These are phyloP conservation scores for Harpegnathos saltator DNA, from an alignment of 1,140 invertebrate genomes.

Conservation along the genomic window DNA sequence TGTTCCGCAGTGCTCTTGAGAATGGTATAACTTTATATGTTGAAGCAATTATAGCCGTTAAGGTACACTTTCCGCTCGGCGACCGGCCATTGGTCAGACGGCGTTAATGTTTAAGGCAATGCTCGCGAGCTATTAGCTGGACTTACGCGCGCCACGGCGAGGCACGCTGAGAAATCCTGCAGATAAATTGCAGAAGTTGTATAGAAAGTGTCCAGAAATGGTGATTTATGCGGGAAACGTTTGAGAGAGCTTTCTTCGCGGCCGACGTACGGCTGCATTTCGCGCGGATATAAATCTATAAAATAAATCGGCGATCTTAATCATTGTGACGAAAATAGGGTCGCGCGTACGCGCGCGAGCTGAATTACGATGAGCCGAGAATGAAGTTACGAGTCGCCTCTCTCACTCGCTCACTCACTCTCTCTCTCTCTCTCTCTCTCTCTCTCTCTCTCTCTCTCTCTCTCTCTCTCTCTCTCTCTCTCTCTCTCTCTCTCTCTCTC, in stretches of 20 bases:
- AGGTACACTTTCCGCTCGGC: too few relatives aligned
- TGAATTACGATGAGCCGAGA: constrained; percentile 55
- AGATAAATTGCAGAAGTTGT: constrained; percentile 35
- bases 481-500: too few relatives aligned
- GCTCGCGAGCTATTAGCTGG: background rate
- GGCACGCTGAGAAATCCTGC: background rate
- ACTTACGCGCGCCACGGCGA: background rate
- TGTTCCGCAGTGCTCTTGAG: too few relatives aligned
- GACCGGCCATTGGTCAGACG: too few relatives aligned
- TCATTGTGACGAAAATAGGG: constrained; percentile 58
- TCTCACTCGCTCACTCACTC: too few relatives aligned
- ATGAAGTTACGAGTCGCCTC: constrained; percentile 31
- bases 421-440: constrained; percentile 3
- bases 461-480: too few relatives aligned
- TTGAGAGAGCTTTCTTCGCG: constrained; percentile 26
- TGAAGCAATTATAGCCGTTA: too few relatives aligned
- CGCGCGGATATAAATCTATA: constrained; percentile 51
- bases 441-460: too few relatives aligned
- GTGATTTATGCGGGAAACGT: constrained; percentile 28
- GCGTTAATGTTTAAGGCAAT: background rate
- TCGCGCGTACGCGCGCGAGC: constrained; percentile 21
- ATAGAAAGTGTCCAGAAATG: constrained; percentile 7
- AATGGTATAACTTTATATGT: too few relatives aligned
- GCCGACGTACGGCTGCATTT: constrained; percentile 40
- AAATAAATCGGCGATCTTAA: constrained; percentile 60